These are phyloP conservation scores for Cairina moschata DNA, from an alignment of 2,113 vertebrate genomes.

Conservation along the genomic window DNA sequence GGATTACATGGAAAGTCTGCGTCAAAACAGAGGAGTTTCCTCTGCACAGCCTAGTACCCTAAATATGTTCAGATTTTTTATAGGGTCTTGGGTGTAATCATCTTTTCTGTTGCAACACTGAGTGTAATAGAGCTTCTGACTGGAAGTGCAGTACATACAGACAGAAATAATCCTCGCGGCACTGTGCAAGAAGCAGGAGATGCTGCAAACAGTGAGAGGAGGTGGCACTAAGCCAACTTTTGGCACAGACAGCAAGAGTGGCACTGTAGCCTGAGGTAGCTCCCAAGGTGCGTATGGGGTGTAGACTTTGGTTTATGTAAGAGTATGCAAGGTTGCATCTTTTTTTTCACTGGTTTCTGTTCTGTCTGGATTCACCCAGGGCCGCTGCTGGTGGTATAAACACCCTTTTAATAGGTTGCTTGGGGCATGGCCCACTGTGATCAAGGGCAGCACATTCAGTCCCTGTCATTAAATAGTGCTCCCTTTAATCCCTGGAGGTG, in stretches of 20 bases:
- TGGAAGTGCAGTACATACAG: background rate
- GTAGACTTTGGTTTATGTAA: background rate
- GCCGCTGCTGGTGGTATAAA: background rate
- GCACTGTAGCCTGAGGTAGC: background rate
- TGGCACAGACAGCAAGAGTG: fast-evolving
- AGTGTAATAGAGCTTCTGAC: background rate
- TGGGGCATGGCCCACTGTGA: background rate
- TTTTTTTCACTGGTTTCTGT: background rate
- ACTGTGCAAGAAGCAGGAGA: background rate
- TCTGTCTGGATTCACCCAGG: background rate
- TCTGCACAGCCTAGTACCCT: background rate
- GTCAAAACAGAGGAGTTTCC: background rate
- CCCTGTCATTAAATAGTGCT: background rate
- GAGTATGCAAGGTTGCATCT: background rate
- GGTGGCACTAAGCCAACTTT: background rate
- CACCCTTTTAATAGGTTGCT: background rate
- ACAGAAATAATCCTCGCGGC: background rate
- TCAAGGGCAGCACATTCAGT: background rate
- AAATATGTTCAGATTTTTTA: background rate
- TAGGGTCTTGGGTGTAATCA: background rate
- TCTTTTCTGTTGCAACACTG: fast-evolving
- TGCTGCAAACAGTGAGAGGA: background rate
- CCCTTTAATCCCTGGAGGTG: background rate
- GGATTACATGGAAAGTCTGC: background rate
- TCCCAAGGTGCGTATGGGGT: background rate